A percentile compares a stretch with the other conserved stretches of the same genome.
Evolutionary conservation across 1,140 invertebrate genomes (phyloP).

Genomic region (Sitodiplosis mosellana): DNA sequence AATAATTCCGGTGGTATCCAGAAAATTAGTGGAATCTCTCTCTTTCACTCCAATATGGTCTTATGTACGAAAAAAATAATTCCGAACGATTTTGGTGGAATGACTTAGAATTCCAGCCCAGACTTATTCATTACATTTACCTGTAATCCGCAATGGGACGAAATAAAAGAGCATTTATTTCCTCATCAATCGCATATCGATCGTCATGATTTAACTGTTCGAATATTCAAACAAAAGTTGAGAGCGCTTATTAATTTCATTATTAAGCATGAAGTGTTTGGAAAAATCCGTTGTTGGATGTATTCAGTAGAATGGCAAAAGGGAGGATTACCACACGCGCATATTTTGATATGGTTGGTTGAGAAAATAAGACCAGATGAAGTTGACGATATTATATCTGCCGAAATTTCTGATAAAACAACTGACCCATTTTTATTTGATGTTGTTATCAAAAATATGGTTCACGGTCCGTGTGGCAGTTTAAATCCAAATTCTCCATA

Average conservation of each 20-base stretch:
- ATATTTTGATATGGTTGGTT: slow-evolving; percentile 21
- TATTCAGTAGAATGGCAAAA: slow-evolving; percentile 33
- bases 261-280: slow-evolving; percentile 15
- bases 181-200: neutral
- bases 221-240: slow-evolving; percentile 21
- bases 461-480: no score
- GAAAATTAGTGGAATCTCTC: no score
- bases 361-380: slow-evolving; percentile 19
- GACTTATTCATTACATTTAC: no score
- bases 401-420: slow-evolving; percentile 29
- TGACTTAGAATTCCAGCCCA: no score
- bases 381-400: slow-evolving; percentile 28
- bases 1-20: no score
- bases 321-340: slow-evolving; percentile 27
- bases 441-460: slow-evolving; percentile 27
- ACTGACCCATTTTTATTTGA: slow-evolving; percentile 22
- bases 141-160: no score
- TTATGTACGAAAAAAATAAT: no score
- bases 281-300: slow-evolving; percentile 21
- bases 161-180: no score
- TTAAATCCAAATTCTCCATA: no score
- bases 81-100: no score
- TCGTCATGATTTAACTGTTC: slow-evolving; percentile 16
- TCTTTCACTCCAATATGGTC: no score
- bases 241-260: slow-evolving; percentile 14